These are phyloP conservation scores for Amblyopsis hoosieri DNA, from an alignment of 2,797 vertebrate species.

Conservation along the genomic window DNA sequence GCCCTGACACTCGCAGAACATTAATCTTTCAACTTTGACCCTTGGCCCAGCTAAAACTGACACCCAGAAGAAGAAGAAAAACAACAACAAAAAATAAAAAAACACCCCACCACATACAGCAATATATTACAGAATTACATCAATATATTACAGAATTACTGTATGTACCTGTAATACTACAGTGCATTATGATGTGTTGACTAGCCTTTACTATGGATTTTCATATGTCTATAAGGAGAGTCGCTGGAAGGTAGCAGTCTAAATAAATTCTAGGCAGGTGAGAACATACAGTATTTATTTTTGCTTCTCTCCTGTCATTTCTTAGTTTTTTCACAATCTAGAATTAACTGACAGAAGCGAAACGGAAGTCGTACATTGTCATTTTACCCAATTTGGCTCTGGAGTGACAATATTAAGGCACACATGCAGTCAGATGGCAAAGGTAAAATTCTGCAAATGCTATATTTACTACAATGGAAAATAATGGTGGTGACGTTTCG, in stretches of 20 bases:
- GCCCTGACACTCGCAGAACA: conserved; percentile 26
- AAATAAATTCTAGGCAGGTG: neutral
- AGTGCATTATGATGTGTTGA: no score
- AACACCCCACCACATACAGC: no score
- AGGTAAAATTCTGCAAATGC: neutral
- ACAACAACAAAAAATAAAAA: neutral
- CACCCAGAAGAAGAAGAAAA: conserved; percentile 2
- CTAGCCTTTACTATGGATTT: neutral
- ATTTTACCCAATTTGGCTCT: neutral
- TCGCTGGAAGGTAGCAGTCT: no score
- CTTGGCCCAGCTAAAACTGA: conserved; percentile 20
- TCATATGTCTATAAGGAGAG: neutral
- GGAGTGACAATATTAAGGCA: neutral
- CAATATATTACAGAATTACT: no score
- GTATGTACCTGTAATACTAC: no score
- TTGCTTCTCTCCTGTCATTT: neutral
- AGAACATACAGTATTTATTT: neutral
- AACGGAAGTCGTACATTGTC: neutral
- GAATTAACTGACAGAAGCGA: neutral
- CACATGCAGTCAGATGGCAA: neutral
- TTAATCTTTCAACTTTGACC: conserved; percentile 42
- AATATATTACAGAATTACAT: no score
- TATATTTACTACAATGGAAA: neutral
- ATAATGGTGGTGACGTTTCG: neutral
- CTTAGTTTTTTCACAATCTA: neutral